Percentiles rank a stretch among this genome's conserved stretches.
phyloP scores from a whole-genome alignment of 2,113 vertebrate species.

The Puffinus mauretanicus region DNA sequence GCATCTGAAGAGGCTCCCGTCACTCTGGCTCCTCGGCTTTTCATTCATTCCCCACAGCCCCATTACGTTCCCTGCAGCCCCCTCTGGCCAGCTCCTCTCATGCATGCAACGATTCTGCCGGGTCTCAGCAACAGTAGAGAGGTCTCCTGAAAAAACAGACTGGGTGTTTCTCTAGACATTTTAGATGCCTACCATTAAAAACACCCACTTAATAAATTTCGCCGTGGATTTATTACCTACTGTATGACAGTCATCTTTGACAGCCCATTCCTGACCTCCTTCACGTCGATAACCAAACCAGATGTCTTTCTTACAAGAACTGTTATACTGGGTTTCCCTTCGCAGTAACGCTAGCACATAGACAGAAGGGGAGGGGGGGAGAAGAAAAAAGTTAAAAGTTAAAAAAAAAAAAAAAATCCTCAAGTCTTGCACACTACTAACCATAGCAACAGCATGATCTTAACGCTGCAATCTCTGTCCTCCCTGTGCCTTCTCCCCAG shows the following conservation, averaged over 20 bases:
- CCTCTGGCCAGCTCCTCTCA: background rate
- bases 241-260: background rate
- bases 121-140: background rate
- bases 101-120: background rate
- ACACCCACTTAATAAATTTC: background rate
- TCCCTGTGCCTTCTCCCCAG: background rate
- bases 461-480: background rate
- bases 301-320: background rate
- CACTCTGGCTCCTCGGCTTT: background rate
- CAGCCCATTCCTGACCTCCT: background rate
- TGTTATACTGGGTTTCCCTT: background rate
- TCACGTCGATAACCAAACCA: background rate
- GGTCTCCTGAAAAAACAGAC: background rate
- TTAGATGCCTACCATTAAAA: background rate
- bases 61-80: background rate
- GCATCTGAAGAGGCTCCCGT: background rate
- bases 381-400: background rate
- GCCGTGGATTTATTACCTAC: background rate
- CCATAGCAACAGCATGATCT: slow-evolving; percentile 34
- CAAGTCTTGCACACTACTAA: background rate
- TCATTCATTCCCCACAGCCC: background rate
- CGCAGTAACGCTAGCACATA: background rate
- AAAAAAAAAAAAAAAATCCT: background rate
- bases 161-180: background rate
- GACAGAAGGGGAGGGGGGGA: background rate